These are phyloP conservation scores for Noctua janthe DNA, from an alignment of 2,888 invertebrate genomes.

Conservation along the genomic window DNA sequence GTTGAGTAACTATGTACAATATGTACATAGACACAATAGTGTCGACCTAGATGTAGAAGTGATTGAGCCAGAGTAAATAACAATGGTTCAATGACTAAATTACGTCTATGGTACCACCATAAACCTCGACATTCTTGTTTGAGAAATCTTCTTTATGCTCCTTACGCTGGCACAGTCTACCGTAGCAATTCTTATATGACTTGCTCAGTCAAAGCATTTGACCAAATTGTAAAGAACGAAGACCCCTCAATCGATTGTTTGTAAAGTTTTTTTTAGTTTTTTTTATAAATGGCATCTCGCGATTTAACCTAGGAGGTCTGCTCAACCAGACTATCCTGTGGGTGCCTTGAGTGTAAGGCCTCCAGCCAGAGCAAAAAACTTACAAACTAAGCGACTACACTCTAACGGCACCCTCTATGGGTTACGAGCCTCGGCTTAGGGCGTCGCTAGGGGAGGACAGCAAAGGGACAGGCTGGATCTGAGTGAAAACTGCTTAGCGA, in stretches of 20 bases:
- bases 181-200: not conserved
- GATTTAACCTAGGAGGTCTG: no score
- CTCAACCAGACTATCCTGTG: no score
- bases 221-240: not conserved
- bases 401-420: no score
- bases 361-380: no score
- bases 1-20: conserved; percentile 42
- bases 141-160: not conserved
- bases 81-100: conserved; percentile 38
- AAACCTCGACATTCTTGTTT: not conserved
- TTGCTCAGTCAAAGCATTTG: not conserved
- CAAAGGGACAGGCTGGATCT: no score
- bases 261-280: no score
- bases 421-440: no score
- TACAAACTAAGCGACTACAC: no score
- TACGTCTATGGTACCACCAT: not conserved
- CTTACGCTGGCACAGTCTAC: not conserved
- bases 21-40: conserved; percentile 39
- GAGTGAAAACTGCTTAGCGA: no score
- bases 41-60: conserved; percentile 46
- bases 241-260: not conserved
- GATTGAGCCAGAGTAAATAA: conserved; percentile 36
- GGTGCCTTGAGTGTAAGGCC: no score
- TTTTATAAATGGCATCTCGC: no score
- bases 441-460: no score